Conservation (phyloP, 2,888 invertebrate species). For the Argyresthia albistria region DNA sequence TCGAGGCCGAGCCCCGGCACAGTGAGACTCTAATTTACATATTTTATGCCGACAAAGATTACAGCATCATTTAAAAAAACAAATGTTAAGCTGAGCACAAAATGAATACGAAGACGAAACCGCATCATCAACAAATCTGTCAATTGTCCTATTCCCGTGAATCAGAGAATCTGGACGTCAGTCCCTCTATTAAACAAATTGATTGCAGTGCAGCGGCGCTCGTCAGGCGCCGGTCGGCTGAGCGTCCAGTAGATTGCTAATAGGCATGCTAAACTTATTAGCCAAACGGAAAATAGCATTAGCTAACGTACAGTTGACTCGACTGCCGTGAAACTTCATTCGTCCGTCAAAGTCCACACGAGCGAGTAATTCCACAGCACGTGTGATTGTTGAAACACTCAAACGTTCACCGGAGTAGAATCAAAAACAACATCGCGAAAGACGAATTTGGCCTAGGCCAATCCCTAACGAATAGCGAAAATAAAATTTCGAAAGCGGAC, state of each 20-base stretch:
- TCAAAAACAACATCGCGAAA: background rate
- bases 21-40: slow-evolving; percentile 41
- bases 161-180: slow-evolving; percentile 63
- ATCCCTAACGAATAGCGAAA: background rate
- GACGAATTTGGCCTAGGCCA: background rate
- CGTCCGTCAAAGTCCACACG: slow-evolving; percentile 58
- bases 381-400: slow-evolving; percentile 67
- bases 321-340: slow-evolving; percentile 54
- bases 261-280: slow-evolving; percentile 71
- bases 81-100: background rate
- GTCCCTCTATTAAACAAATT: slow-evolving; percentile 59
- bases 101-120: slow-evolving; percentile 1
- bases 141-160: slow-evolving; percentile 35
- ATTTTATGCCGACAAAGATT: slow-evolving; percentile 54
- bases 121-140: slow-evolving; percentile 13
- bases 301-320: slow-evolving; percentile 47
- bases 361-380: slow-evolving; percentile 19
- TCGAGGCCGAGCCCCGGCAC: slow-evolving; percentile 15
- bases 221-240: slow-evolving; percentile 35
- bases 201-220: slow-evolving; percentile 56
- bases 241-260: slow-evolving; percentile 64
- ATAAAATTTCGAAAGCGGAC: background rate
- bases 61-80: slow-evolving; percentile 7
- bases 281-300: slow-evolving; percentile 69
- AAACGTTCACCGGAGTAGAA: slow-evolving; percentile 44